These are phyloP conservation scores for Amaurobius ferox DNA, from an alignment of 2,888 invertebrate genomes.

Conservation along the genomic window DNA sequence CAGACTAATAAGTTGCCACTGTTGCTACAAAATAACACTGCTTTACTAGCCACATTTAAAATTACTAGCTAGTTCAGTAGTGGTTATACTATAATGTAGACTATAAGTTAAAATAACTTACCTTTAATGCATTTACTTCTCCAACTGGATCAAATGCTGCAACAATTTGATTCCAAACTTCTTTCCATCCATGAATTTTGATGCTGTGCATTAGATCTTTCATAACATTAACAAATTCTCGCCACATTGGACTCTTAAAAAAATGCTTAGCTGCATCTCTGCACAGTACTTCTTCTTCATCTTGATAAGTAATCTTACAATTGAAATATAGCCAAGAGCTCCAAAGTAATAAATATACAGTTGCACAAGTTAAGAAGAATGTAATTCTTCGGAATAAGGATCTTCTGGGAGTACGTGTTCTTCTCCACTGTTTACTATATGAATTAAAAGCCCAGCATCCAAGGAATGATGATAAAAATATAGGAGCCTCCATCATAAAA, in stretches of 20 bases:
- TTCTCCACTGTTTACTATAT: conserved; percentile 87
- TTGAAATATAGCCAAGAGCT: conserved; percentile 90
- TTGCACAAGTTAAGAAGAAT: conserved; percentile 82
- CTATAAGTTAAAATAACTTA: conserved; percentile 78
- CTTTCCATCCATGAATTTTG: conserved; percentile 90
- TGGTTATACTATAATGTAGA: too few species aligned
- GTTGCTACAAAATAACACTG: too few species aligned
- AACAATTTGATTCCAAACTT: conserved; percentile 90
- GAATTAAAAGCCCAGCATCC: conserved; percentile 86
- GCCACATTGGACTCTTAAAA: conserved; percentile 91
- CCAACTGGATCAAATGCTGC: conserved; percentile 93
- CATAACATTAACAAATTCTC: conserved; percentile 83
- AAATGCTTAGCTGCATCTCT: conserved; percentile 93
- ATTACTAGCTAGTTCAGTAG: too few species aligned
- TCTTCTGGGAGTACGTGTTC: conserved; percentile 81
- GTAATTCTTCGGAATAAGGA: conserved; percentile 80
- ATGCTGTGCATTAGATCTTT: conserved; percentile 87
- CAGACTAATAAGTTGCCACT: too few species aligned
- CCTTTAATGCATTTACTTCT: conserved; percentile 91
- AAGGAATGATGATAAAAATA: conserved; percentile 75
- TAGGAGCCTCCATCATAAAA: conserved; percentile 65
- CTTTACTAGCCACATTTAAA: too few species aligned
- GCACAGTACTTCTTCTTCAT: conserved; percentile 91
- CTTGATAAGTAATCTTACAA: conserved; percentile 87
- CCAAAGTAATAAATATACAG: conserved; percentile 86